Conservation (phyloP, 2,888 invertebrate genomes). For the Invenusta paracnida region DNA sequence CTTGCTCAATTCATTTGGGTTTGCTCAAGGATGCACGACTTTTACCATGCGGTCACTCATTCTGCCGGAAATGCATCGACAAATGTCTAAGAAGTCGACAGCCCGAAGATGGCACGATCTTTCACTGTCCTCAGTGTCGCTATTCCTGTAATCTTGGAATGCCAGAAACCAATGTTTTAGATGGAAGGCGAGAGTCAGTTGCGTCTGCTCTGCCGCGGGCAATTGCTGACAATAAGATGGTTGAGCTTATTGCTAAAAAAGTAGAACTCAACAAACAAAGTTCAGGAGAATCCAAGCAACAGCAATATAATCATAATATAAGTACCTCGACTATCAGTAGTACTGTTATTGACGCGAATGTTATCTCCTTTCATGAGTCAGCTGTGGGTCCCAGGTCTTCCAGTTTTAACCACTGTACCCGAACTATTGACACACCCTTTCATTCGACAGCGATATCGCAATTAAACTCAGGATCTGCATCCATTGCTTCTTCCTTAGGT, state of each 20-base stretch:
- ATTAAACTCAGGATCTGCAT: not conserved
- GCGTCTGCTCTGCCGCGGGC: constrained; percentile 13
- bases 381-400: too few relatives aligned
- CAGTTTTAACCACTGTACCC: too few relatives aligned
- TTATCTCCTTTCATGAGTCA: too few relatives aligned
- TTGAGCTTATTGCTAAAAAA: constrained; percentile 15
- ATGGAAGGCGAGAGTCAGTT: not conserved
- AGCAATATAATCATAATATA: too few relatives aligned
- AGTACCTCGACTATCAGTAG: not conserved
- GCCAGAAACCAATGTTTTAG: too few relatives aligned
- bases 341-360: too few relatives aligned
- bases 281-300: too few relatives aligned
- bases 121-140: constrained; percentile 33
- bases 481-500: not conserved
- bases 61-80: constrained; percentile 33
- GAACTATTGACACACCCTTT: too few relatives aligned
- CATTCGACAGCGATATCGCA: not conserved
- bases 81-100: not conserved
- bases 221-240: constrained; percentile 33
- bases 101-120: not conserved
- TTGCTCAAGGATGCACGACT: constrained; percentile 28
- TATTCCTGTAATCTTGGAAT: not conserved
- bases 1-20: constrained; percentile 36
- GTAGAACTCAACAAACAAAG: not conserved
- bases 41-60: constrained; percentile 36